Percentiles rank a stretch among this genome's conserved stretches.
These are phyloP conservation scores for Parasteatoda tepidariorum DNA, from an alignment of 1,140 invertebrate species.

Conservation along the genomic window DNA sequence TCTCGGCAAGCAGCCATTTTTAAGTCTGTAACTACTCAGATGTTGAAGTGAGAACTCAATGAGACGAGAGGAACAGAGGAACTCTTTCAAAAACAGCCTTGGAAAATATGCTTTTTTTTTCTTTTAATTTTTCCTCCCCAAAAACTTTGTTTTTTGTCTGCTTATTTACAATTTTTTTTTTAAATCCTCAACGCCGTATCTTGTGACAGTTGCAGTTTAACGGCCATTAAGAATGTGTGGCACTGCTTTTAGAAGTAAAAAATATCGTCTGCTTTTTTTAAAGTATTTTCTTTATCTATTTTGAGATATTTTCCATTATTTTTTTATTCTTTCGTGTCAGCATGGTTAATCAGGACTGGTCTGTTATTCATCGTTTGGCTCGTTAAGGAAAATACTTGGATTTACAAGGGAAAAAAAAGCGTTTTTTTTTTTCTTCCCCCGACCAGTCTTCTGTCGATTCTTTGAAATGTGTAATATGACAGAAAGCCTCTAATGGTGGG, in stretches of 20 bases:
- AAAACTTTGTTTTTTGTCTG: constrained; percentile 2
- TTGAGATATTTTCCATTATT: not conserved
- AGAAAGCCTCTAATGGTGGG: too few species aligned
- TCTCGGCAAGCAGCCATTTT: constrained; percentile 12
- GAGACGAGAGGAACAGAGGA: constrained; percentile 48
- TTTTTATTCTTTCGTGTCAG: not conserved
- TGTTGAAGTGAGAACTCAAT: constrained; percentile 40
- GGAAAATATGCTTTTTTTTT: constrained; percentile 36
- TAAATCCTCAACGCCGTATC: constrained; percentile 30
- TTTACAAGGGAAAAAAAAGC: too few species aligned
- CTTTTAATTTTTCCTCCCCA: not conserved
- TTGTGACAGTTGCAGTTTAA: constrained; percentile 58
- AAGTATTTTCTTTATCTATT: not conserved
- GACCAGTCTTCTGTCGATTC: too few species aligned
- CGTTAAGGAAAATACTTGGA: not conserved
- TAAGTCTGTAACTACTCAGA: constrained; percentile 43
- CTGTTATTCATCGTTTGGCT: not conserved
- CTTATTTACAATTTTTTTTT: constrained; percentile 16
- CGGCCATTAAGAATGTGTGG: constrained; percentile 58
- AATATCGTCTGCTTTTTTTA: not conserved
- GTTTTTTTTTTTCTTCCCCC: too few species aligned
- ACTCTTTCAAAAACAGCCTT: constrained; percentile 45
- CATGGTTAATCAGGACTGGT: constrained; percentile 6
- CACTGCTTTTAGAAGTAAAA: not conserved
- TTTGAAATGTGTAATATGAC: too few species aligned